Conservation (phyloP, 2,888 invertebrate genomes). For the Drosophila birchii region DNA sequence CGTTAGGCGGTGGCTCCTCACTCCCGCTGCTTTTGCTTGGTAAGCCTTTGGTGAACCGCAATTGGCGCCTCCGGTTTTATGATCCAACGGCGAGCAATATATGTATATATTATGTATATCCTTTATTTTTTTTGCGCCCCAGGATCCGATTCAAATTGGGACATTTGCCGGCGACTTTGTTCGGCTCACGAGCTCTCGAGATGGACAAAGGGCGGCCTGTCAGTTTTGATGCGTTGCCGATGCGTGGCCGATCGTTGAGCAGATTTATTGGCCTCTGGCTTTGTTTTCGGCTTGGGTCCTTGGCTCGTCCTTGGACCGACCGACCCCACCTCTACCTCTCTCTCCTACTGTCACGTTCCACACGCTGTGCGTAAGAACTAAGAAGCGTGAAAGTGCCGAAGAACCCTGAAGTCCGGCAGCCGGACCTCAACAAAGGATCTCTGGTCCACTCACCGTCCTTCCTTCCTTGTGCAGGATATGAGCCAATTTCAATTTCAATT, state of each 20-base stretch:
- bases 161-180: constrained; percentile 14
- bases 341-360: constrained; percentile 35
- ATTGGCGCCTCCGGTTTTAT: constrained; percentile 47
- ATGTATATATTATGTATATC: neutral
- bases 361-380: constrained; percentile 42
- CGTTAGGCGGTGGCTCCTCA: neutral
- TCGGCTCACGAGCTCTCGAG: constrained; percentile 54
- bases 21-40: constrained; percentile 19
- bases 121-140: neutral
- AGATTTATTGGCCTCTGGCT: constrained; percentile 72
- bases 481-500: constrained; percentile 67
- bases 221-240: constrained; percentile 61
- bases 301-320: constrained; percentile 52
- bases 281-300: constrained; percentile 48
- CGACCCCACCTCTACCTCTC: neutral
- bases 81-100: constrained; percentile 22
- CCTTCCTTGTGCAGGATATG: constrained; percentile 59
- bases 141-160: constrained; percentile 21
- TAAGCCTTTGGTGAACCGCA: constrained; percentile 35
- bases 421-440: constrained; percentile 60
- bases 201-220: constrained; percentile 58
- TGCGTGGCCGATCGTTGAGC: constrained; percentile 68
- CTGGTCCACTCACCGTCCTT: constrained; percentile 49
- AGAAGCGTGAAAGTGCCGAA: constrained; percentile 74
- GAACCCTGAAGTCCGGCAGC: constrained; percentile 32